Conservation (phyloP, 1,140 invertebrate genomes). For the Drosophila simulans region DNA sequence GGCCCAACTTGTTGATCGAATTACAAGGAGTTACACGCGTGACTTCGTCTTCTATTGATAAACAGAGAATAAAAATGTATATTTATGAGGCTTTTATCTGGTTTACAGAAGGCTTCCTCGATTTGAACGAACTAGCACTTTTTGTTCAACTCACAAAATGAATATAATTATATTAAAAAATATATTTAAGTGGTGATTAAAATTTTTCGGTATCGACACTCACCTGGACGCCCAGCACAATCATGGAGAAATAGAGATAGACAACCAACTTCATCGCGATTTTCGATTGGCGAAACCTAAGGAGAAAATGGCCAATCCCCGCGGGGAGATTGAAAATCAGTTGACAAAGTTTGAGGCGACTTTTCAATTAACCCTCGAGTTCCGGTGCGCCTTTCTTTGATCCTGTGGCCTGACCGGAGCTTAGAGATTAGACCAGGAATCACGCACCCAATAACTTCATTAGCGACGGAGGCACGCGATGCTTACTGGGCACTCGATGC, state of each 20-base stretch:
- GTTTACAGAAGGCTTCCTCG: too few species aligned
- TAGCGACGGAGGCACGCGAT: constrained; percentile 31
- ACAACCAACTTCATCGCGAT: constrained; percentile 69
- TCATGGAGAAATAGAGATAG: constrained; percentile 72
- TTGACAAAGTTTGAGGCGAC: constrained; percentile 3
- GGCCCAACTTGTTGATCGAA: constrained; percentile 74
- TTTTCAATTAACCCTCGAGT: constrained; percentile 60
- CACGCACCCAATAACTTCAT: constrained; percentile 68
- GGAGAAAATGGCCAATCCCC: constrained; percentile 42
- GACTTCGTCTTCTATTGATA: background rate
- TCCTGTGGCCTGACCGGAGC: constrained; percentile 10
- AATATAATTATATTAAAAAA: too few species aligned
- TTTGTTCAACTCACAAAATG: too few species aligned
- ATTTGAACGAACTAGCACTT: too few species aligned
- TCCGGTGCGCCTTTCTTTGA: constrained; percentile 24
- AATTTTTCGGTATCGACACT: constrained; percentile 32
- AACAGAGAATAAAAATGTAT: background rate
- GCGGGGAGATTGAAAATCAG: constrained; percentile 11
- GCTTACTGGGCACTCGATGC: constrained; percentile 35
- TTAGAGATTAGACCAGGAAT: constrained; percentile 56
- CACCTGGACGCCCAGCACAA: constrained; percentile 79
- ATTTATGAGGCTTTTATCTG: too few species aligned
- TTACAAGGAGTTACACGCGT: constrained; percentile 52
- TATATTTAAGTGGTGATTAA: too few species aligned
- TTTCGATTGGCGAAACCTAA: constrained; percentile 21